phyloP scores from a whole-genome alignment of 2,113 vertebrate genomes.

The Grammomys dolichurus region DNA sequence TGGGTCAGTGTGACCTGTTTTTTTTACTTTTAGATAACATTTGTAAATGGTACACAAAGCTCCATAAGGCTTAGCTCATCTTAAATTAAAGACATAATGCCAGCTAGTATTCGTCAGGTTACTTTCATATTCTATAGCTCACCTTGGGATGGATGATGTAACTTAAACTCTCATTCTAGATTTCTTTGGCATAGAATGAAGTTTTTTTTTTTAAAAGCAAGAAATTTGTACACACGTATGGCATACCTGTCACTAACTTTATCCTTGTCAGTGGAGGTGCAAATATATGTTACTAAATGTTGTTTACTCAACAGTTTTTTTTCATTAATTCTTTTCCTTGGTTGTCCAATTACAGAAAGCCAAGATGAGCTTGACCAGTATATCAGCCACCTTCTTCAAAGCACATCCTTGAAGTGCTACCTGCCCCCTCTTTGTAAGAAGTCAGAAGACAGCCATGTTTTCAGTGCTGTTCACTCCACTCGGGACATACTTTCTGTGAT shows the following conservation, averaged over 20 bases:
- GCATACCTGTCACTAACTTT: conserved; percentile 22
- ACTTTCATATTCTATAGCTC: not conserved
- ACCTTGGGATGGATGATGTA: not conserved
- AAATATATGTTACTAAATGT: not conserved
- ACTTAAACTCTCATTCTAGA: not conserved
- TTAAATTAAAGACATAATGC: not conserved
- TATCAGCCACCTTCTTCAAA: conserved; percentile 94
- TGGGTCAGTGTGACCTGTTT: not conserved
- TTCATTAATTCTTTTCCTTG: conserved; percentile 58
- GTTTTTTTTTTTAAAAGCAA: conserved; percentile 35
- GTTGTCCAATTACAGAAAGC: conserved; percentile 80
- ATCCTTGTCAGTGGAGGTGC: not conserved
- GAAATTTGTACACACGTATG: not conserved
- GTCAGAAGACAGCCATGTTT: conserved; percentile 89
- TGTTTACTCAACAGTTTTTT: conserved; percentile 27
- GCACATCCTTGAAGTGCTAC: conserved; percentile 90
- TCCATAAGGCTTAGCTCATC: conserved; percentile 43
- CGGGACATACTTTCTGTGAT: conserved; percentile 96
- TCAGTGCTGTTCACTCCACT: conserved; percentile 95
- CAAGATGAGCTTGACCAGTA: conserved; percentile 95
- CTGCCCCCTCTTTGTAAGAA: conserved; percentile 92
- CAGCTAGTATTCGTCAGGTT: not conserved
- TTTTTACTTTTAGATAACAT: conserved; percentile 16
- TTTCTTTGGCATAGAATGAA: conserved; percentile 34
- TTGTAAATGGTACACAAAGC: not conserved